Percentiles rank a stretch among this genome's conserved stretches.
Conservation (phyloP, 2,113 vertebrate species). For the Calonectris borealis region DNA sequence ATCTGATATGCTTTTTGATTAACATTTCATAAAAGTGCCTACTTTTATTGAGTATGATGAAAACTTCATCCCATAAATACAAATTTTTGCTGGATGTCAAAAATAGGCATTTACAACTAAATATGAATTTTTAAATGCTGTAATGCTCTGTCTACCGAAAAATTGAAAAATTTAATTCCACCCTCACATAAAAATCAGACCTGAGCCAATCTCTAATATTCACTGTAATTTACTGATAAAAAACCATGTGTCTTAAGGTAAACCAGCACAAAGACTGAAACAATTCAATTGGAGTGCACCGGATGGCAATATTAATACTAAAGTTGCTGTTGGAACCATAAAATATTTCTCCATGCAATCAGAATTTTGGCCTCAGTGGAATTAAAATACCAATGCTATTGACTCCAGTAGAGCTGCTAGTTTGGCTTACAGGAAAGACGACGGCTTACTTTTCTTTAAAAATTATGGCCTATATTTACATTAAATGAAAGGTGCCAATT, state of each 20-base stretch:
- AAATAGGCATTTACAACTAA: background rate
- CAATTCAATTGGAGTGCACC: background rate
- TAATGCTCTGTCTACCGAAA: background rate
- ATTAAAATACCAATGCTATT: background rate
- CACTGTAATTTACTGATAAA: background rate
- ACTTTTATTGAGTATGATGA: background rate
- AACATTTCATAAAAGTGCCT: background rate
- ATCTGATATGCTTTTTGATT: background rate
- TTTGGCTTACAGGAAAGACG: background rate
- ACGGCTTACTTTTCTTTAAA: background rate
- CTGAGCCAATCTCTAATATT: background rate
- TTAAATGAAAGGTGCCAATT: background rate
- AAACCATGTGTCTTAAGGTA: background rate
- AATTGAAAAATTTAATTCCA: background rate
- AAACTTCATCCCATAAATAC: background rate
- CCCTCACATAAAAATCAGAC: background rate
- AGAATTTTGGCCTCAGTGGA: background rate
- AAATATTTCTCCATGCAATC: background rate
- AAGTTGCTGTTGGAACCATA: background rate
- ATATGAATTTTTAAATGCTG: background rate
- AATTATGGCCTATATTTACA: background rate
- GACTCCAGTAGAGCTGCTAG: background rate
- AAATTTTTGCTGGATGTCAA: background rate
- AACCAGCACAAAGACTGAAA: background rate
- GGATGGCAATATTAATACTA: background rate